Evolutionary conservation across 1,140 invertebrate genomes (phyloP).

Genomic region (Ceratosolen fusciceps): DNA sequence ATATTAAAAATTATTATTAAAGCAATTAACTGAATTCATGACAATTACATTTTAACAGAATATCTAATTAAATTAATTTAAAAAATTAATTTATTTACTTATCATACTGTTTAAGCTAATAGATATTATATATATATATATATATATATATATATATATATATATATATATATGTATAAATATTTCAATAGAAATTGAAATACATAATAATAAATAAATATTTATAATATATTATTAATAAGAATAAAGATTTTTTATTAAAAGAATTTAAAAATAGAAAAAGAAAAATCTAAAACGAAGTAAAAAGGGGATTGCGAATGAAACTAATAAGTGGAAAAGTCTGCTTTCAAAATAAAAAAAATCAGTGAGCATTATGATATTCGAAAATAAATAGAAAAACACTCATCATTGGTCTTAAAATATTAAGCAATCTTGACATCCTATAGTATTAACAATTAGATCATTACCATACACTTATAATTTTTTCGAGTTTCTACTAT

Average conservation of each 20-base stretch:
- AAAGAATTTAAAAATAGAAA: too few relatives aligned
- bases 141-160: not conserved
- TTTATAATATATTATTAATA: too few relatives aligned
- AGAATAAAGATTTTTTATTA: too few relatives aligned
- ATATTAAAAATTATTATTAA: too few relatives aligned
- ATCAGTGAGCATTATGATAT: not conserved
- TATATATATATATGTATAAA: too few relatives aligned
- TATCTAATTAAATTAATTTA: too few relatives aligned
- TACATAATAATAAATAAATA: not conserved
- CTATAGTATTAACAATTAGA: slow-evolving; percentile 68
- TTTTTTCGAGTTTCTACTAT: slow-evolving; percentile 13
- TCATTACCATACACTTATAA: slow-evolving; percentile 63
- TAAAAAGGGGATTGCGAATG: not conserved
- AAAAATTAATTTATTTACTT: too few relatives aligned
- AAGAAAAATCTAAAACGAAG: not conserved
- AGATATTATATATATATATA: not conserved
- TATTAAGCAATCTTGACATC: slow-evolving; percentile 39
- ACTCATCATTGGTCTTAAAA: slow-evolving; percentile 38
- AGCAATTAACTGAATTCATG: too few relatives aligned
- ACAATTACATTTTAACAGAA: too few relatives aligned
- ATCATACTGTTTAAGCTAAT: not conserved
- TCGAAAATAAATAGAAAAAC: slow-evolving; percentile 27
- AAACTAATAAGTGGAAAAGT: slow-evolving; percentile 5
- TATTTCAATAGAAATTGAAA: not conserved
- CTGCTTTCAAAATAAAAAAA: not conserved